Evolutionary conservation across 37 sponge, comb jelly and placozoan genomes (phyloP), one percentile per base, ranked within the genome.

Genomic region (Halisarca cf. caerulea): DNA sequence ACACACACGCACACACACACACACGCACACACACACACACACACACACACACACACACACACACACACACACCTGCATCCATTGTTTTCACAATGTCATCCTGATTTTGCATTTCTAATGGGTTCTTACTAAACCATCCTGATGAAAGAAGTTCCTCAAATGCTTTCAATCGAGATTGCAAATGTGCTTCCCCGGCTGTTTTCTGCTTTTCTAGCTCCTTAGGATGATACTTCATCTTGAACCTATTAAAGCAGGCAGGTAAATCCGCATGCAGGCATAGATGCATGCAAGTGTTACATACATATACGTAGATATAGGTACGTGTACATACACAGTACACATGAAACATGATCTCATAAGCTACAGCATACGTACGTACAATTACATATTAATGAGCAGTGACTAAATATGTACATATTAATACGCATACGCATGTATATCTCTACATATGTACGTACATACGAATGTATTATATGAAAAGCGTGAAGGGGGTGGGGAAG

Each of bases 211-310:
- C 53, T 55, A 89, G n/a, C 15, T 57, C 33, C 38, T 80, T 81
- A 1, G 93, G 93, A 74, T 93, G 93, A 55, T 93, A 93, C 72
- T 86, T 86, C 23, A 73, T 23, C 1, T 70, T 72, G 36, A 93
- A 84, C 93, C 93, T 93, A 39, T 9, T 54, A 68, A 39, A 40
- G 8, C 8, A 75, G 43, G 11, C 20, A 34, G n/a, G 70, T 25
- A 20, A 66, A 66, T 66, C 21, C 15, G 70, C 70, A 15, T 25
- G 28, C n/a, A 14, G 15, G 11, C 28, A 25, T 37, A n/a, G n/a
- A n/a, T n/a, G n/a, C n/a, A n/a, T n/a, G n/a, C n/a, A n/a, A n/a
- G n/a, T n/a, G n/a, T n/a, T n/a, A n/a, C n/a, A n/a, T n/a, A n/a
- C n/a, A n/a, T n/a, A n/a, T n/a, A n/a, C n/a, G n/a, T n/a, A n/a